Evolutionary conservation across 92 coral and sea anemone genomes (phyloP).

Genomic region (Epizoanthus ramosus): DNA sequence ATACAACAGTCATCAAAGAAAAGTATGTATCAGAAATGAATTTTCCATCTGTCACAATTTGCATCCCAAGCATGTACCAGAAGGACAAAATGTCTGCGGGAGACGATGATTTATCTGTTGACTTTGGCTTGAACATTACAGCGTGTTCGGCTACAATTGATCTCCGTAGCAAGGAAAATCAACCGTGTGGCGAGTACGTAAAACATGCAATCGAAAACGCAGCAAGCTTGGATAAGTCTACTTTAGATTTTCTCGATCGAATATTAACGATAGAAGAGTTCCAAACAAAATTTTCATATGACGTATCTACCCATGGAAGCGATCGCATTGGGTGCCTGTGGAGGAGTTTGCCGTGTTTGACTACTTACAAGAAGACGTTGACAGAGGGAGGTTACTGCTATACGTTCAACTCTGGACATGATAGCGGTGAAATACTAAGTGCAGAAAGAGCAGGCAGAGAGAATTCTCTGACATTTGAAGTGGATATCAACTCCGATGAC

Average conservation of each 20-base stretch:
- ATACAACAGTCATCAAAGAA: constrained; percentile 28
- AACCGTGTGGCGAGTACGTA: neutral
- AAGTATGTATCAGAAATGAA: constrained; percentile 12
- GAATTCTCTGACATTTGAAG: too few relatives aligned
- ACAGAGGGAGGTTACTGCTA: too few relatives aligned
- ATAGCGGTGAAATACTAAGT: too few relatives aligned
- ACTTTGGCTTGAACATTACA: neutral
- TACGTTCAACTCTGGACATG: too few relatives aligned
- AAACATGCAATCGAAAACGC: neutral
- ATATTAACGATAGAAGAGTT: constrained; percentile 4
- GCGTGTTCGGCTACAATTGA: constrained; percentile 9
- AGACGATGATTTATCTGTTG: neutral
- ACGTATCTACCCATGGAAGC: too few relatives aligned
- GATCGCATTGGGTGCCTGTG: too few relatives aligned
- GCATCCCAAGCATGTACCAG: constrained; percentile 3
- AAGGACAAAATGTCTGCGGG: neutral
- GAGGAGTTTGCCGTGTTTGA: too few relatives aligned
- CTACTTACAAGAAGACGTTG: too few relatives aligned
- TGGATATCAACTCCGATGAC: too few relatives aligned
- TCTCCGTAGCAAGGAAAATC: neutral
- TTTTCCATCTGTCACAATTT: constrained; percentile 31
- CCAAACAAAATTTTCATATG: constrained; percentile 9
- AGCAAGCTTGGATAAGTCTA: neutral
- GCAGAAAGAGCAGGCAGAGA: too few relatives aligned
- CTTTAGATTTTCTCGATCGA: neutral